phyloP scores from a whole-genome alignment of 1,140 invertebrate genomes.

The Macrostomum lignano region DNA sequence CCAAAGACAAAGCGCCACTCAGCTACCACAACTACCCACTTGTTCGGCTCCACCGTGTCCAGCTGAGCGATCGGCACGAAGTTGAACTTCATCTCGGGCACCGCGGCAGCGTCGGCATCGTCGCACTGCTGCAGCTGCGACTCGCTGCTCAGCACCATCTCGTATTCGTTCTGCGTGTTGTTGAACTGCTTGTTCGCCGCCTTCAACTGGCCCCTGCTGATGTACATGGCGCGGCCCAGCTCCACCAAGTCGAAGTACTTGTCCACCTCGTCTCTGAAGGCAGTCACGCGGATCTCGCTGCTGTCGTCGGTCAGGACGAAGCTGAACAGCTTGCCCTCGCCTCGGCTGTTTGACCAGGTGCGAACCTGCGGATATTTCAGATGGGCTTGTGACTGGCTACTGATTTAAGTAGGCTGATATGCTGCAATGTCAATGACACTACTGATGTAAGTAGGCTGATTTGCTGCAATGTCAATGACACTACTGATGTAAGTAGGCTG shows the following conservation, averaged over 20 bases:
- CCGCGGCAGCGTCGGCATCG: constrained; percentile 33
- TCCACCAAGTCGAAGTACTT: constrained; percentile 65
- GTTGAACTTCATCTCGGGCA: constrained; percentile 38
- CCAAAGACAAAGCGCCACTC: too few species aligned
- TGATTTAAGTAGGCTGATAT: too few species aligned
- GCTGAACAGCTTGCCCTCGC: constrained; percentile 71
- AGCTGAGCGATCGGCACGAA: constrained; percentile 50
- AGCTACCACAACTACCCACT: too few species aligned
- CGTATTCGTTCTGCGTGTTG: constrained; percentile 65
- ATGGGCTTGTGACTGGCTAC: too few species aligned
- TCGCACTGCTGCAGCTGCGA: constrained; percentile 30
- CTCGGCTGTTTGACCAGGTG: constrained; percentile 60
- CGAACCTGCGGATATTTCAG: too few species aligned
- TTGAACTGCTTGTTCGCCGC: constrained; percentile 65
- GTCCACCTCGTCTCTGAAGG: constrained; percentile 60
- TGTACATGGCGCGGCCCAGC: constrained; percentile 46
- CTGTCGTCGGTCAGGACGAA: constrained; percentile 69
- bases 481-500: too few species aligned
- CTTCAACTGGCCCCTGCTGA: constrained; percentile 50
- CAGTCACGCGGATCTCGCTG: constrained; percentile 75
- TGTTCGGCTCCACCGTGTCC: constrained; percentile 36
- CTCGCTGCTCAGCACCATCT: constrained; percentile 59
- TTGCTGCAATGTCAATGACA: too few species aligned
- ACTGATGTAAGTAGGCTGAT: too few species aligned
- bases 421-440: too few species aligned